phyloP scores from a whole-genome alignment of 2,888 invertebrate genomes.

The Athalia rosae region DNA sequence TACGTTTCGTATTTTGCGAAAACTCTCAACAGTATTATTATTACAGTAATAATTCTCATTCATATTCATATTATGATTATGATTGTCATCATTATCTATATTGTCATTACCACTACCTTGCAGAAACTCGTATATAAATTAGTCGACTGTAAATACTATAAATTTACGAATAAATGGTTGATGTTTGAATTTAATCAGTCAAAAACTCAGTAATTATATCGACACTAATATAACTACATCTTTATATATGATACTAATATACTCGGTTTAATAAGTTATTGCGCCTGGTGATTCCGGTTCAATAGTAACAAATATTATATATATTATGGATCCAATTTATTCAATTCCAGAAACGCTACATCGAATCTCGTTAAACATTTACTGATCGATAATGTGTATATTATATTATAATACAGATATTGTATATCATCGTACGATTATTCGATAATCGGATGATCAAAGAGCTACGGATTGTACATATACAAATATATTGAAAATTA shows the following conservation, averaged over 20 bases:
- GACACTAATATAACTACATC: not conserved
- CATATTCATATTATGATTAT: not conserved
- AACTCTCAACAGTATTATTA: conserved; percentile 39
- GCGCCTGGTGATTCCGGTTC: not conserved
- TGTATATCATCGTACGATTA: not conserved
- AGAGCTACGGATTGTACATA: no score
- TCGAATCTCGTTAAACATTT: no score
- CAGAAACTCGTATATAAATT: not conserved
- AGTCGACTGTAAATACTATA: not conserved
- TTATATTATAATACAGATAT: not conserved
- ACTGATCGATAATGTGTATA: no score
- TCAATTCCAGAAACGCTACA: no score
- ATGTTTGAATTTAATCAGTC: conserved; percentile 7
- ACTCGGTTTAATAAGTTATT: not conserved
- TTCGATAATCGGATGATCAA: not conserved
- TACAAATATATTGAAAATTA: no score
- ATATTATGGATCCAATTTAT: not conserved
- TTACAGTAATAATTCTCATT: conserved; percentile 5
- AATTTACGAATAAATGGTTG: not conserved
- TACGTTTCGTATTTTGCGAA: conserved; percentile 18
- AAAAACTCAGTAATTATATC: not conserved
- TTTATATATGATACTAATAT: not conserved
- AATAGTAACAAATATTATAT: not conserved
- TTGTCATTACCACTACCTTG: not conserved
- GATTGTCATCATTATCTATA: not conserved